Base-by-base conservation (phyloP, 2,113 vertebrate species). In the Puffinus mauretanicus region DNA sequence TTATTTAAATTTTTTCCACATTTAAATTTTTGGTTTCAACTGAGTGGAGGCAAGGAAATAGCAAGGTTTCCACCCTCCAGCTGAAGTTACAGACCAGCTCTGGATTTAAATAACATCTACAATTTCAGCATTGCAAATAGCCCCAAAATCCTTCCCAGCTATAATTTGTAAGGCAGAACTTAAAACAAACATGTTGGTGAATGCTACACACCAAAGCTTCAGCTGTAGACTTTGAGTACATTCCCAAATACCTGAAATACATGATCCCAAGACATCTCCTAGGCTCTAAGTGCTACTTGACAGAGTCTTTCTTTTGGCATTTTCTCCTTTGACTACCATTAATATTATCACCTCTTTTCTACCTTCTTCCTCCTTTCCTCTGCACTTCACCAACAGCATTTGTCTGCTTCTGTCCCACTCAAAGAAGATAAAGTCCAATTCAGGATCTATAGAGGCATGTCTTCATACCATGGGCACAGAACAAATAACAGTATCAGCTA, bases 1-100 rank as follows among this genome's bases (percentile, higher is more conserved):
- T 82, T 46, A 94, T 88, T 97, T 95, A 96, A 82, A 82, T 96
- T 95, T 96, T 96, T 97, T 95, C 92, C 94, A 88, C 89, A 62
- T 90, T 94, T 65, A 95, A 67, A 85, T 57, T 95, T 87, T 92
- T 95, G 70, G 71, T 96, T 95, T 77, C 77, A 91, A 61, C 54
- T 58, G 70, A 77, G 58, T 6, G 40, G 61, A 93, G 40, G 58
- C 85, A 93, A 96, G 66, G 75, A 97, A 96, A 96, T 87, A 71
- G 78, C 91, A 93, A 62, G 82, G 87, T 97, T 97, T 96, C 96
- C 91, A 94, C 77, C 89, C 93, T 96, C 62, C 62, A 82, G 82
- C 78, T 95, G 86, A 91, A 93, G 93, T 94, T 96, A 96, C 78
- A 96, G 85, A 80, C 66, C 70, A 91, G 51, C 70, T 80, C 85